Percentiles rank a stretch among this genome's conserved stretches.
Evolutionary conservation across 2,888 invertebrate species (phyloP).

Genomic region (Crepidodera aurea): DNA sequence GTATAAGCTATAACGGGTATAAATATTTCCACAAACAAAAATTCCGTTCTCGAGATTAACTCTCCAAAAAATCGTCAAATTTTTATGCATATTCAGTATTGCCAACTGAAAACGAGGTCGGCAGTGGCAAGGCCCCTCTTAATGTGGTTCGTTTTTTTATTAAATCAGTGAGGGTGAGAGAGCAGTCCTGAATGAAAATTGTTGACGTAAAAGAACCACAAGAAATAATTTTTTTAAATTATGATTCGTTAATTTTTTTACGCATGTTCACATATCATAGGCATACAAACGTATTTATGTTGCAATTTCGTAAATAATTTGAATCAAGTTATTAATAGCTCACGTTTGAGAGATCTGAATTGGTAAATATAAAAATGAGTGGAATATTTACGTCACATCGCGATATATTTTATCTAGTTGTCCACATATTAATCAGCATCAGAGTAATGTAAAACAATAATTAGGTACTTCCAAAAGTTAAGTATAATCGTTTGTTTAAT

Average conservation of each 20-base stretch:
- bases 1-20: no score
- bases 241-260: neutral
- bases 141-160: no score
- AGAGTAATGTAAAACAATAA: neutral
- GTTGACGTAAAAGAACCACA: no score
- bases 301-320: constrained; percentile 37
- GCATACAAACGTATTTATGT: constrained; percentile 33
- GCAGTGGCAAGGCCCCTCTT: no score
- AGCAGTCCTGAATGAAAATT: no score
- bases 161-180: no score
- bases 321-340: constrained; percentile 40
- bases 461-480: constrained; percentile 8
- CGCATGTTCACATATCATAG: neutral
- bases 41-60: no score
- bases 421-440: neutral
- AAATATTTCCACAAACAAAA: no score
- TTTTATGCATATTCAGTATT: no score
- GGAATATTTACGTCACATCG: constrained; percentile 36
- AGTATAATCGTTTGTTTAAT: neutral
- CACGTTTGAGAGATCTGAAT: constrained; percentile 34
- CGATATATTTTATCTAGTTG: constrained; percentile 20
- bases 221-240: no score
- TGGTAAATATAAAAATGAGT: constrained; percentile 33
- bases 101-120: no score
- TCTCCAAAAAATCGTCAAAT: no score